These are phyloP conservation scores for Barypeithes pellucidus DNA, from an alignment of 2,888 invertebrate species.

Conservation along the genomic window DNA sequence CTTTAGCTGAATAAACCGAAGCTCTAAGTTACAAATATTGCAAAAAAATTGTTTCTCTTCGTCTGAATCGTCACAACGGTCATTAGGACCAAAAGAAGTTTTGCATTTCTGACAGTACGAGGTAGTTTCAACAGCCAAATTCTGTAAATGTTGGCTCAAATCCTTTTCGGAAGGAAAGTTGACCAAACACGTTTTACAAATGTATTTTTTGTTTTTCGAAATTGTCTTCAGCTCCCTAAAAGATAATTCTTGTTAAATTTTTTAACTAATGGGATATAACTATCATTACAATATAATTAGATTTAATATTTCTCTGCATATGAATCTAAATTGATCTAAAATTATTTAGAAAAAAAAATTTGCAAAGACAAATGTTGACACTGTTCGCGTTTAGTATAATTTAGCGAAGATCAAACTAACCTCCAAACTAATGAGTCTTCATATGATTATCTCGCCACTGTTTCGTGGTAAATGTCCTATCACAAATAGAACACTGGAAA, in stretches of 20 bases:
- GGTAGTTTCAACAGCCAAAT: conserved; percentile 63
- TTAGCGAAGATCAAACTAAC: not conserved
- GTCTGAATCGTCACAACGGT: conserved; percentile 5
- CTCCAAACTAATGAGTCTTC: conserved; percentile 30
- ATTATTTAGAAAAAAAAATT: too few relatives aligned
- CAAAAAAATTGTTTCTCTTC: conserved; percentile 20
- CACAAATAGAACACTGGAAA: conserved; percentile 53
- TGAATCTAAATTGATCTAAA: too few relatives aligned
- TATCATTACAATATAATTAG: too few relatives aligned
- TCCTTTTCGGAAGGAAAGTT: conserved; percentile 21
- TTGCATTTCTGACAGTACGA: conserved; percentile 16
- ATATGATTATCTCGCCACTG: conserved; percentile 54
- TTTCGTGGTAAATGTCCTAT: conserved; percentile 60
- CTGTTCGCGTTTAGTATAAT: too few relatives aligned
- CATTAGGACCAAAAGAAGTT: not conserved
- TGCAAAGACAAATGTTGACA: too few relatives aligned
- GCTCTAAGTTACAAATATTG: conserved; percentile 22
- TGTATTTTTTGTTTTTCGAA: conserved; percentile 13
- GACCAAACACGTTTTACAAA: conserved; percentile 22
- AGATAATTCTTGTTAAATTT: not conserved
- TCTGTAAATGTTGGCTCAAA: conserved; percentile 25
- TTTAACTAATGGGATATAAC: not conserved
- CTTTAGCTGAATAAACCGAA: conserved; percentile 54
- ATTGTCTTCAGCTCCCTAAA: conserved; percentile 4
- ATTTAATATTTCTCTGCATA: too few relatives aligned